Conservation (phyloP, 2,797 vertebrate genomes). For the Danio kyathit region DNA sequence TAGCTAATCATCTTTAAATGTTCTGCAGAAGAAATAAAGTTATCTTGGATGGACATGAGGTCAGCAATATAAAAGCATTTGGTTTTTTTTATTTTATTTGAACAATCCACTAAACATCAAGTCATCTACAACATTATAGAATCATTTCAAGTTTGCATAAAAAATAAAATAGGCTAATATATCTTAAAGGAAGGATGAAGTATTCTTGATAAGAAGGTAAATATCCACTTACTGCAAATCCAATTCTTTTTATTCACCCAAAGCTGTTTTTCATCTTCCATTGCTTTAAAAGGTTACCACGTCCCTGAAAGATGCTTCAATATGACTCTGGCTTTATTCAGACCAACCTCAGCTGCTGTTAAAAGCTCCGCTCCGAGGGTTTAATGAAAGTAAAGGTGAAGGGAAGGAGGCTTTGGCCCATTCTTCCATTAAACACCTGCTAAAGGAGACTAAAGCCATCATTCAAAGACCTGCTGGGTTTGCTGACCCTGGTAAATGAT, state of each 20-base stretch:
- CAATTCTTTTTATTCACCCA: background rate
- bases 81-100: no score
- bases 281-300: constrained; percentile 16
- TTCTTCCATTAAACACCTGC: constrained; percentile 53
- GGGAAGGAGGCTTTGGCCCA: constrained; percentile 33
- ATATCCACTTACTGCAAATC: constrained; percentile 32
- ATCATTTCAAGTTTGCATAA: background rate
- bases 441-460: constrained; percentile 53
- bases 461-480: constrained; percentile 43
- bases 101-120: background rate
- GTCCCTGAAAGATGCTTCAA: constrained; percentile 44
- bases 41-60: no score
- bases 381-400: constrained; percentile 50
- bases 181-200: background rate
- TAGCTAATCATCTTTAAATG: no score
- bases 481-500: constrained; percentile 55
- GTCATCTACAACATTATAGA: background rate
- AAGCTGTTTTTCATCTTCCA: constrained; percentile 4
- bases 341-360: constrained; percentile 23
- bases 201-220: constrained; percentile 10
- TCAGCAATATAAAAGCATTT: no score
- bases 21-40: no score
- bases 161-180: background rate
- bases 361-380: constrained; percentile 40
- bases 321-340: constrained; percentile 21